Evolutionary conservation across 2,113 vertebrate species (phyloP), one percentile per base, ranked within the genome.

Genomic region (Poecile atricapillus): DNA sequence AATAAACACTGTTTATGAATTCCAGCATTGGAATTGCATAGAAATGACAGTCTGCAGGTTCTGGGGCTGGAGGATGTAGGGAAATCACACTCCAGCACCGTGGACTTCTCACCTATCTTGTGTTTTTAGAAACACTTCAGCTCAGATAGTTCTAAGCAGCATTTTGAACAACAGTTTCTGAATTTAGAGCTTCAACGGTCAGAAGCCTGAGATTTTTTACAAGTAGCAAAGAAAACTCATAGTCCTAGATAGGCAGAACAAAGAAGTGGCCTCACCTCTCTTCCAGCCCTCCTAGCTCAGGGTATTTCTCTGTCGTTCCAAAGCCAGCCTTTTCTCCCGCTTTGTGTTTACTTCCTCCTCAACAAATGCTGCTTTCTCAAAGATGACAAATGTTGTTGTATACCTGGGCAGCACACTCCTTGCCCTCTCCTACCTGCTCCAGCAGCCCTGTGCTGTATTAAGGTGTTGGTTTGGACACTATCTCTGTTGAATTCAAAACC

Each of bases 321-420:
- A 79, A 30, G 15, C 17, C 33, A 52, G 35, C 24, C 11, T 43
- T 11, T 2, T 2, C 0, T 0, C 7, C 15, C 22, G 4, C 1
- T 1, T 39, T 20, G 9, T 23, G 22, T 87, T 75, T 75, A 56
- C 20, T 64, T 58, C 8, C 11, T 62, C n/a, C 12, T 35, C 67
- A 52, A 15, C 16, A 63, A 67, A 87, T 1, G 0, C 41, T 47
- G 13, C 10, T 28, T 71, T 87, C 69, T 60, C 50, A 91, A 84
- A 60, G 56, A 31, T 71, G 31, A 4, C 41, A 73, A 19, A 6
- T 58, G 8, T 17, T 87, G 30, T 20, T 52, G 39, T 31, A 7
- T 58, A 78, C 13, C 31, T 52, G 74, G 15, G 9, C 25, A 87
- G 49, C n/a, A 41, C 11, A 18, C 15, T 89, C 16, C 44, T 78